Evolutionary conservation across 2,113 vertebrate species (phyloP).

Genomic region (Rhinopithecus roxellana): DNA sequence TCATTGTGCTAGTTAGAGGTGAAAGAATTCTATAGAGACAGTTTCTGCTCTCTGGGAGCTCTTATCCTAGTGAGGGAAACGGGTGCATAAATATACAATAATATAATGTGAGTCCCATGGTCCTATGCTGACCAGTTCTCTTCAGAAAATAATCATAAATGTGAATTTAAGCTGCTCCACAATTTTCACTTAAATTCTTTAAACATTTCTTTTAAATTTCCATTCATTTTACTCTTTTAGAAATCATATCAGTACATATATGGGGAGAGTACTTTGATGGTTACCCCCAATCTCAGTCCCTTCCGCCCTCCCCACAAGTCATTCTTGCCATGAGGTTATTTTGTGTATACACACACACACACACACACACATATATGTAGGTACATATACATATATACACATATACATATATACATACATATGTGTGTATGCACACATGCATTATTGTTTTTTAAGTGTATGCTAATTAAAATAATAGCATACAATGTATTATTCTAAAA

Average conservation of each 20-base stretch:
- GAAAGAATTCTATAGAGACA: not conserved
- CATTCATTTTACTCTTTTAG: not conserved
- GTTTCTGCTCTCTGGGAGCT: not conserved
- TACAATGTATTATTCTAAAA: not conserved
- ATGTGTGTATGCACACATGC: fast-evolving
- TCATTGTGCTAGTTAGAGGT: not conserved
- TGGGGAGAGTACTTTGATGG: not conserved
- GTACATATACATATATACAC: no score
- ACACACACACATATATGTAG: no score
- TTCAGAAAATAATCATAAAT: constrained; percentile 2
- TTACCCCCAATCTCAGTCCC: not conserved
- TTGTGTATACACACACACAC: no score
- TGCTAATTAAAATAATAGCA: not conserved
- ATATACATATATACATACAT: not conserved
- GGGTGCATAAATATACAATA: not conserved
- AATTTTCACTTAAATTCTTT: not conserved
- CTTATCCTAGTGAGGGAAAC: not conserved
- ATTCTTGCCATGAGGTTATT: not conserved
- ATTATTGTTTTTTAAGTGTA: not conserved
- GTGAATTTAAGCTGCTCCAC: not conserved
- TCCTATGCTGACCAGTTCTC: not conserved
- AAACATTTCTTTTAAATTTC: not conserved
- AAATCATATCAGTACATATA: not conserved
- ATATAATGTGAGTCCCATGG: not conserved
- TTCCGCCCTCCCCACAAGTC: not conserved